These are phyloP conservation scores for Philantomba maxwellii DNA, from an alignment of 2,113 vertebrate genomes.

Conservation along the genomic window DNA sequence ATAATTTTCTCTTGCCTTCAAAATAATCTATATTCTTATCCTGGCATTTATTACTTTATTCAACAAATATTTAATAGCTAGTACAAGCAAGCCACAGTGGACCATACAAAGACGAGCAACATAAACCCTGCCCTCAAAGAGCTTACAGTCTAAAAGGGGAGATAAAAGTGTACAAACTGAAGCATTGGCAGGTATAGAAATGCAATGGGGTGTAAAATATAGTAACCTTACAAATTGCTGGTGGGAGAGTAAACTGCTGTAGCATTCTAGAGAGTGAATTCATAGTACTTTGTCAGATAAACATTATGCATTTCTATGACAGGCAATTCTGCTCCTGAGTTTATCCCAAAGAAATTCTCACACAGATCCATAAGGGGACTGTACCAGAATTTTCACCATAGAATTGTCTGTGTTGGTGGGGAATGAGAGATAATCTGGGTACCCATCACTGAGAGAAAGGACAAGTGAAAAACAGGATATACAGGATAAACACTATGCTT, in stretches of 20 bases:
- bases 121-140: conserved; percentile 48
- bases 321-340: background rate
- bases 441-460: background rate
- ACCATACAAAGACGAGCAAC: conserved; percentile 11
- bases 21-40: conserved; percentile 11
- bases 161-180: background rate
- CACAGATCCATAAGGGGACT: background rate
- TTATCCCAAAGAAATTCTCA: conserved; percentile 14
- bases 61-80: conserved; percentile 14
- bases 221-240: background rate
- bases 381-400: conserved; percentile 30
- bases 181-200: background rate
- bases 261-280: background rate
- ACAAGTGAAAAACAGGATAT: background rate
- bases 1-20: conserved; percentile 8
- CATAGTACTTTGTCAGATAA: background rate
- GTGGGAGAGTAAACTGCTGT: background rate
- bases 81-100: conserved; percentile 18
- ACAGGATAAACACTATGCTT: background rate
- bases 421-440: background rate
- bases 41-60: background rate
- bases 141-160: conserved; percentile 55
- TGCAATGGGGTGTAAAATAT: background rate
- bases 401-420: background rate
- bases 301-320: background rate